phyloP scores from a whole-genome alignment of 2,113 vertebrate species.

The Callorhinus ursinus region DNA sequence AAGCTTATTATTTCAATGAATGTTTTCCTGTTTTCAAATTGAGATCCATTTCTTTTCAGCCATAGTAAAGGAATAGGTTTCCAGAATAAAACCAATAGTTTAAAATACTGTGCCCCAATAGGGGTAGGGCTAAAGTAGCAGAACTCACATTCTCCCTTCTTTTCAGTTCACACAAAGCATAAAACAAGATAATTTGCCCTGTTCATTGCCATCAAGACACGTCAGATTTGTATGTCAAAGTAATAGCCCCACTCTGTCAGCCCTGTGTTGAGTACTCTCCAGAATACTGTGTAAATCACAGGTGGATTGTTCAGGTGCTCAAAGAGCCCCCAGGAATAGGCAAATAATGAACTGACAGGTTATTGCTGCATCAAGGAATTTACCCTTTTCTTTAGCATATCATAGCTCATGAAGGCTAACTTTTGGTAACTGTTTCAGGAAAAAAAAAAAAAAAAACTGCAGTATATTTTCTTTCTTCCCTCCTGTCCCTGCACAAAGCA shows the following conservation, averaged over 20 bases:
- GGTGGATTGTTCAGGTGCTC: not conserved
- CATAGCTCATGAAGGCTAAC: not conserved
- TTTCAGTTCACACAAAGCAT: not conserved
- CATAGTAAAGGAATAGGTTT: not conserved
- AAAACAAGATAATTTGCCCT: not conserved
- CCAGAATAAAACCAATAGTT: not conserved
- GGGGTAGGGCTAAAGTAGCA: not conserved
- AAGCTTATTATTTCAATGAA: constrained; percentile 14
- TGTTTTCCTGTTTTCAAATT: not conserved
- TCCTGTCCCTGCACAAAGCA: not conserved
- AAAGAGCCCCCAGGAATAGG: not conserved
- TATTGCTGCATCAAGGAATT: not conserved
- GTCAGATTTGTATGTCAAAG: not conserved
- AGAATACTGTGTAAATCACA: not conserved
- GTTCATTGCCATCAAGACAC: not conserved
- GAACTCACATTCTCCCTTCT: not conserved
- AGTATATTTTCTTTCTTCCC: not conserved
- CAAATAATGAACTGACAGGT: not conserved
- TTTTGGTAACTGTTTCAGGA: constrained; percentile 30
- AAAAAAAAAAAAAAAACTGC: not conserved
- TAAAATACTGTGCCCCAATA: not conserved
- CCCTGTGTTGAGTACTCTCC: not conserved
- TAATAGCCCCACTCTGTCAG: not conserved
- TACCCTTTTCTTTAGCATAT: not conserved
- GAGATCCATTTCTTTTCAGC: not conserved